These are phyloP conservation scores for Paralichthys olivaceus DNA, from an alignment of 2,113 vertebrate species.

Conservation along the genomic window DNA sequence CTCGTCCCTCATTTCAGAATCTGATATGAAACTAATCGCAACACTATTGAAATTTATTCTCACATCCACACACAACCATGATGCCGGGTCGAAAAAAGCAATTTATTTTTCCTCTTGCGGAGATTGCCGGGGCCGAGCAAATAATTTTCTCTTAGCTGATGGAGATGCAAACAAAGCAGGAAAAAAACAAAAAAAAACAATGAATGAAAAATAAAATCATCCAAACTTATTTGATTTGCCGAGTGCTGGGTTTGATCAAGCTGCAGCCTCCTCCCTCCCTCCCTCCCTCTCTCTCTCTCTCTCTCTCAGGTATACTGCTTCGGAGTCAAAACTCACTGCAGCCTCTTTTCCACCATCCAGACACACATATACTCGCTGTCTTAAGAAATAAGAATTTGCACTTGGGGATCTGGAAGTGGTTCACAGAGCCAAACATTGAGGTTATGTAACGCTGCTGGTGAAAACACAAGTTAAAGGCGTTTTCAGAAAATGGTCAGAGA, in stretches of 20 bases:
- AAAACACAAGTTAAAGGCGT: conserved; percentile 6
- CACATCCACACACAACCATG: conserved; percentile 39
- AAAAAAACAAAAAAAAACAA: conserved; percentile 62
- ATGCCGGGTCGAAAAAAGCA: conserved; percentile 63
- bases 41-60: conserved; percentile 57
- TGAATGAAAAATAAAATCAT: conserved; percentile 73
- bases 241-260: conserved; percentile 68
- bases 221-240: conserved; percentile 70
- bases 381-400: conserved; percentile 35
- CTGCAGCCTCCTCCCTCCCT: conserved; percentile 29
- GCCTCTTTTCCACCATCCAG: conserved; percentile 43
- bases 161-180: conserved; percentile 76
- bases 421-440: conserved; percentile 12
- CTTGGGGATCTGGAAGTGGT: conserved; percentile 14
- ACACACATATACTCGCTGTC: background rate
- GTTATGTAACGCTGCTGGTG: background rate
- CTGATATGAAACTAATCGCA: conserved; percentile 48
- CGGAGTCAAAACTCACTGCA: conserved; percentile 45
- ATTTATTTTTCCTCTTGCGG: conserved; percentile 69
- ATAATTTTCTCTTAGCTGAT: conserved; percentile 74
- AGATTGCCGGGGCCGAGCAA: conserved; percentile 56
- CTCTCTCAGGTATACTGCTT: conserved; percentile 35
- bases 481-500: background rate
- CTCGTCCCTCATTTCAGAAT: conserved; percentile 18
- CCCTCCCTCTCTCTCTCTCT: background rate